These are phyloP conservation scores for Lasioglossum calceatum DNA, from an alignment of 2,888 invertebrate genomes.

Conservation along the genomic window DNA sequence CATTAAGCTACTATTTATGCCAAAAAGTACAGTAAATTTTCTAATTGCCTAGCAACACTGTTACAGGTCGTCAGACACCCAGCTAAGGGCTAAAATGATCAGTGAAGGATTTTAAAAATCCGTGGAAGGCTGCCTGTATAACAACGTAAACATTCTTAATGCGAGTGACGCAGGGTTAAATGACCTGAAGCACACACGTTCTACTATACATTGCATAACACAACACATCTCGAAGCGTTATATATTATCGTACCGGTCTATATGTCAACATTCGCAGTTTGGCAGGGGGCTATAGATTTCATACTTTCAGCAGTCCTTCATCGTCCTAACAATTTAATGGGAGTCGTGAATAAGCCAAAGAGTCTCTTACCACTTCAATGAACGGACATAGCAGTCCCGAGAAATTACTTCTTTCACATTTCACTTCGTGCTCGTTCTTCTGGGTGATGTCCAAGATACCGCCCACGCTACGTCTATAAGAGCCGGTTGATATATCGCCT, in stretches of 20 bases:
- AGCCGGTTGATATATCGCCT: conserved; percentile 80
- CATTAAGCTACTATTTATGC: no score
- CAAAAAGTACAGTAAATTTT: no score
- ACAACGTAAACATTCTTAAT: background rate
- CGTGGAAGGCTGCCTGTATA: background rate
- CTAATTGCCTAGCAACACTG: no score
- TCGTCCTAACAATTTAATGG: conserved; percentile 49
- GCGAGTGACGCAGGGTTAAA: background rate
- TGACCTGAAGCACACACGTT: background rate
- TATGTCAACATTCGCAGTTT: conserved; percentile 32
- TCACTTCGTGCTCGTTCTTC: conserved; percentile 72
- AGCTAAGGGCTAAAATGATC: background rate
- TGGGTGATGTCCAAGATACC: conserved; percentile 80
- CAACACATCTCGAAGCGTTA: background rate
- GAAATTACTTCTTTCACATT: conserved; percentile 78
- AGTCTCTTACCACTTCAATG: conserved; percentile 56
- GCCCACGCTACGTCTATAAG: conserved; percentile 72
- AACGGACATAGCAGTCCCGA: conserved; percentile 66
- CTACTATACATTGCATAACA: background rate
- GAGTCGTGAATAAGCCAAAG: conserved; percentile 52
- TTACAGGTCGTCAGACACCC: no score
- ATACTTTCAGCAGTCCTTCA: conserved; percentile 44
- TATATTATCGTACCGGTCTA: conserved; percentile 9
- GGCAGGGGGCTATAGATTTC: conserved; percentile 49
- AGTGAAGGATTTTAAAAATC: background rate